Base-by-base conservation (phyloP, 2,888 invertebrate species). In the Julus scandinavius region DNA sequence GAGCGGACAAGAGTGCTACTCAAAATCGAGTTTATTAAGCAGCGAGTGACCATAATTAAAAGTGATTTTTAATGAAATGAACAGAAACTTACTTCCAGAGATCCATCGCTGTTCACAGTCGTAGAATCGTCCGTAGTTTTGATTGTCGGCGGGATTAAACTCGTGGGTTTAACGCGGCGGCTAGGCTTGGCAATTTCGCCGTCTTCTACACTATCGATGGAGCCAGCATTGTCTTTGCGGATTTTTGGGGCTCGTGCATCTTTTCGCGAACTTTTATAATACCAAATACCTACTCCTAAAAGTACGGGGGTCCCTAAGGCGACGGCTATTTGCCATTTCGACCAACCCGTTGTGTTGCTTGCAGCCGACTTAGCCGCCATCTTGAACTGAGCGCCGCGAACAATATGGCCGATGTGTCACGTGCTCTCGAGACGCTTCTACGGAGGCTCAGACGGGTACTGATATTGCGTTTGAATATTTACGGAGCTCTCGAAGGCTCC, bases 271-370 rank as follows among this genome's bases (percentile, higher is more conserved):
- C 41, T 85, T 20, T 50, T 40, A 49, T 87, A 88, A 87, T 54
- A 87, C 86, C 86, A 88, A 80, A 38, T 87, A 58, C 88, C 88
- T 2, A 88, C 40, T 40, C 88, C 88, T 9, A 88, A n/a, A 7
- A 87, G 58, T 20, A 88, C 50, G 2, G 88, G 88, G 9, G 88
- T 45, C 7, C 88, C 88, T 49, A 88, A 20, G 2, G 40, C 88
- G 7, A 87, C 29, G n/a, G 88, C 88, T n/a, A 88, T 72, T 29
- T 87, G 87, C 88, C 88, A 88, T 72, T 88, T 88, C 4, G 87
- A 49, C 88, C 88, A 88, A 2, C 87, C 87, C 45, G 86, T 41
- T 40, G 83, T 38, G 29, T 83, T 40, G 7, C 38, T 83, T 83
- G 83, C 83, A 83, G 11, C 83, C 83, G 83, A 83, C 40, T 83